Percentiles rank a stretch among this genome's conserved stretches.
These are phyloP conservation scores for Amphibalanus amphitrite DNA, from an alignment of 1,140 invertebrate genomes.

Conservation along the genomic window DNA sequence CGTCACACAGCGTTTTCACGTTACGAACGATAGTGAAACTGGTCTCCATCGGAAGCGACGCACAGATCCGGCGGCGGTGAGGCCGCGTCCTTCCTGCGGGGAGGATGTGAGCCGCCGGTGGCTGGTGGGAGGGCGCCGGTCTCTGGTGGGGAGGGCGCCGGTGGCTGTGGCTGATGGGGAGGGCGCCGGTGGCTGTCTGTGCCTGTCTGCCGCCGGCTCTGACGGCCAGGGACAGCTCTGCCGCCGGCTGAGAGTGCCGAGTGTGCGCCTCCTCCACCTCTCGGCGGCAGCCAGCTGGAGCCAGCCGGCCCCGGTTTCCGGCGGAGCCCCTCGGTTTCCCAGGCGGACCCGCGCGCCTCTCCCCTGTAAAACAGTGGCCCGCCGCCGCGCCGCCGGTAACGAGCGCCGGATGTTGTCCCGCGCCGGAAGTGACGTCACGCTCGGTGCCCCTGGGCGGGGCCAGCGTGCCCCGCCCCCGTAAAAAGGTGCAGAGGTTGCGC, in stretches of 20 bases:
- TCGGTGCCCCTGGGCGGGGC: neutral
- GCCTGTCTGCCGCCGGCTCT: too few species aligned
- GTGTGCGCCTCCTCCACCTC: too few species aligned
- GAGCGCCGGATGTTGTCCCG: neutral
- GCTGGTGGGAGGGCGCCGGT: too few species aligned
- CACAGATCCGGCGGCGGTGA: too few species aligned
- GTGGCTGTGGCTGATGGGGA: too few species aligned
- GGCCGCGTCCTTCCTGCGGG: neutral
- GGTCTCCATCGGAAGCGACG: neutral
- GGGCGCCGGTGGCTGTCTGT: too few species aligned
- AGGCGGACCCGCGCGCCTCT: neutral
- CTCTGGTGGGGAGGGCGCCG: too few species aligned
- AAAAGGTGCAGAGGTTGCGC: neutral
- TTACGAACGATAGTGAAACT: neutral
- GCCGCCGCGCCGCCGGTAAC: neutral
- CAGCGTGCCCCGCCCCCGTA: neutral
- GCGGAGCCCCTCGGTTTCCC: neutral
- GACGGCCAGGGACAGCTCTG: too few species aligned
- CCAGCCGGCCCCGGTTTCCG: neutral
- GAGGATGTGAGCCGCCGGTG: neutral
- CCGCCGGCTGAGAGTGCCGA: too few species aligned
- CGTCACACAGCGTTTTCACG: neutral
- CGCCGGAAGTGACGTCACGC: neutral
- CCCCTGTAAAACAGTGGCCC: neutral
- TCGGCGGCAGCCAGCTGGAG: neutral